phyloP scores from a whole-genome alignment of 92 coral and sea anemone species.

The Porites divaricata region DNA sequence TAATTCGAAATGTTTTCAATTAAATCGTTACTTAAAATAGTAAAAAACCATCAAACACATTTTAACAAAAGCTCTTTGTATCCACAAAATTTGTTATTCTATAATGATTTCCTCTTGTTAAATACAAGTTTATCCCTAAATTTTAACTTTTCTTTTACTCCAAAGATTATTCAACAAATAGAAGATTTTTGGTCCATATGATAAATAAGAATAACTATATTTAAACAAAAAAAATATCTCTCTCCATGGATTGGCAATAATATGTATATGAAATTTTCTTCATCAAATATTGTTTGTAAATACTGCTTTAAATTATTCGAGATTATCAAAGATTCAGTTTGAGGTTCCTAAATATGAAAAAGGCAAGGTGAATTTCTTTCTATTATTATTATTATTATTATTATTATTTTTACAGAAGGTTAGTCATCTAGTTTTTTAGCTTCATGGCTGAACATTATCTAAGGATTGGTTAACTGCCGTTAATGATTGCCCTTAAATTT shows the following conservation, averaged over 20 bases:
- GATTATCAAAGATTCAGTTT: constrained; percentile 16
- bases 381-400: neutral
- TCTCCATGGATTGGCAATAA: constrained; percentile 11
- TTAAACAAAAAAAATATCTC: constrained; percentile 40
- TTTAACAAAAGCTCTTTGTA: neutral
- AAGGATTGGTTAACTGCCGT: neutral
- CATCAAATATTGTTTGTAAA: constrained; percentile 34
- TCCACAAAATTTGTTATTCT: constrained; percentile 12
- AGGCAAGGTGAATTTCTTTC: neutral
- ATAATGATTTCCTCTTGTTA: constrained; percentile 27
- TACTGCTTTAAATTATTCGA: constrained; percentile 27
- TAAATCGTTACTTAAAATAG: constrained; percentile 24
- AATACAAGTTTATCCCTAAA: constrained; percentile 21
- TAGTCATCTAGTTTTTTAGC: neutral
- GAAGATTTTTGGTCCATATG: constrained; percentile 24
- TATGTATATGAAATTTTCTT: constrained; percentile 14
- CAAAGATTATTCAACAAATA: constrained; percentile 39
- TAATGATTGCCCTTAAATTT: too few species aligned
- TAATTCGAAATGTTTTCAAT: neutral
- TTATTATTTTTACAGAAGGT: neutral
- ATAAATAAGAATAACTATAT: constrained; percentile 49
- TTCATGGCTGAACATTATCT: neutral
- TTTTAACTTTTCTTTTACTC: constrained; percentile 23
- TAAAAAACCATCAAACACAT: constrained; percentile 17
- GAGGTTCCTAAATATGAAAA: constrained; percentile 4